A percentile compares a stretch with the other conserved stretches of the same genome.
Evolutionary conservation across 2,113 vertebrate genomes (phyloP).

Genomic region (Hippocampus comes): DNA sequence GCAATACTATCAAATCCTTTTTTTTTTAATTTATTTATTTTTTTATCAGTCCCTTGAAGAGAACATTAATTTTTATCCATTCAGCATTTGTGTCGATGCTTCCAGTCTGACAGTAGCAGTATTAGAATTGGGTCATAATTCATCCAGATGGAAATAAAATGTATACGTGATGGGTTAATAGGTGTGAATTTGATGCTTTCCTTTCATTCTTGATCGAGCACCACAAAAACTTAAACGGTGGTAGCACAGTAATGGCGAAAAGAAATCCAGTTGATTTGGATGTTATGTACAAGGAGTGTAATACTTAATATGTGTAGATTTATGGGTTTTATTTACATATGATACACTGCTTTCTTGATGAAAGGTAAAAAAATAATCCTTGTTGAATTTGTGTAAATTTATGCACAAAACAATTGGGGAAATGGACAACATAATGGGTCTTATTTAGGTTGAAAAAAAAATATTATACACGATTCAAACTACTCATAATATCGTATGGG

Average conservation of each 20-base stretch:
- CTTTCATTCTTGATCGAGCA: constrained; percentile 15
- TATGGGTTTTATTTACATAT: constrained; percentile 62
- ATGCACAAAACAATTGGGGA: constrained; percentile 12
- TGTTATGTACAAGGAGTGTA: constrained; percentile 52
- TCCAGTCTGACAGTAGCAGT: not conserved
- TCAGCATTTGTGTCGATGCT: not conserved
- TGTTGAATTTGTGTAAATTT: not conserved
- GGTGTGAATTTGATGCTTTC: constrained; percentile 21
- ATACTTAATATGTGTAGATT: constrained; percentile 54
- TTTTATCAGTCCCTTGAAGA: no score
- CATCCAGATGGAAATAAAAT: not conserved
- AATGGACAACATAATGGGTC: constrained; percentile 9
- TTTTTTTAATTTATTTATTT: no score
- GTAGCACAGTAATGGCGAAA: constrained; percentile 35
- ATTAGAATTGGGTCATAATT: not conserved
- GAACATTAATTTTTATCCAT: no score
- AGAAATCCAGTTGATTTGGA: constrained; percentile 32
- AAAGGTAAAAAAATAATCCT: constrained; percentile 53
- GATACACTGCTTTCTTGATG: not conserved
- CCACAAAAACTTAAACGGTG: constrained; percentile 21
- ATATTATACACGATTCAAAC: constrained; percentile 29
- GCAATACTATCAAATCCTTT: no score
- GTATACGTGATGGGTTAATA: not conserved
- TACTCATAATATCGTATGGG: constrained; percentile 23
- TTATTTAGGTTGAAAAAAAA: constrained; percentile 62